Evolutionary conservation across 2,113 vertebrate species (phyloP), one percentile per base, ranked within the genome.

Genomic region (Brachyhypopomus occidentalis): DNA sequence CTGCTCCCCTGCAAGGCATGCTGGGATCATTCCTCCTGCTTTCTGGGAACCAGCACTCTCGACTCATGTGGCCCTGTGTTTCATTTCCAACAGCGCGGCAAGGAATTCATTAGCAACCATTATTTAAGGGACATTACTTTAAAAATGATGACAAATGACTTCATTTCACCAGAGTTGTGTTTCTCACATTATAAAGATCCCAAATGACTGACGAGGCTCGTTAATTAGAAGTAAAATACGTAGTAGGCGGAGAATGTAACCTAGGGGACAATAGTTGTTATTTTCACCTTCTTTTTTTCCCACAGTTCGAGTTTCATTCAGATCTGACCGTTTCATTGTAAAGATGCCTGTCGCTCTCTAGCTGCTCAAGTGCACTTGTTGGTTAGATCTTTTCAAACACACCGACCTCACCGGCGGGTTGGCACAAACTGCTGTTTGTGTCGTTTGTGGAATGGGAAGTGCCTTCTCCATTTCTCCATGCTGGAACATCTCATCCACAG

Each of bases 391-490:
- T 41, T 58, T 71, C 8, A 38, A n/a, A 19, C 2, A 16, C 17
- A 17, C 34, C 22, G 16, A 34, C 36, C 17, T 48, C 17, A 11
- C 6, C 20, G n/a, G 41, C 41, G 9, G 6, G 6, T 45, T 52
- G 12, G 11, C 45, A 52, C 60, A 48, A 23, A 25, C 38, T n/a
- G 17, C 27, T 48, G 27, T 75, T 69, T 16, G 67, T 4, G 45
- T 73, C 41, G 25, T 34, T 69, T 41, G 8, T 34, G 64, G 17
- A 91, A 91, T 90, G 89, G 92, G 85, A 91, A 92, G 91, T 90
- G 94, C 92, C 90, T 91, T 93, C 91, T 92, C 90, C 88, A 89
- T 91, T 91, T 93, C 91, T 92, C 90, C 88, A 89, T 91, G 86
- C 89, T 92, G 89, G 91, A 90, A 85, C 87, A 84, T 88, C 88